Conservation (phyloP, 2,888 invertebrate species). For the Agrenia bidenticulata region DNA sequence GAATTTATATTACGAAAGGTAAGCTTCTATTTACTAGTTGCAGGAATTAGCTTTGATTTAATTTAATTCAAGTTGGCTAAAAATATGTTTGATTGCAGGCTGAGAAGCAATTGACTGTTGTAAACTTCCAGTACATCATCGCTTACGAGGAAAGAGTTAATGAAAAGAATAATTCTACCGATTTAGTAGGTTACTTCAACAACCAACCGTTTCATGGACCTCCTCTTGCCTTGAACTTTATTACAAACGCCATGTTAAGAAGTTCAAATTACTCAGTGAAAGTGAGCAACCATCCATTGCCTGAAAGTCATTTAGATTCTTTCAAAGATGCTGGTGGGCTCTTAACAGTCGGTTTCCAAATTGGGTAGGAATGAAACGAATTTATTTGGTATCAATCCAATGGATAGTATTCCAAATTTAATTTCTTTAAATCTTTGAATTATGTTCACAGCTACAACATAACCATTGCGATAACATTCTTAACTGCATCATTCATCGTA, state of each 20-base stretch:
- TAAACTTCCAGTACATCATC: slow-evolving; percentile 48
- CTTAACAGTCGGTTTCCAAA: slow-evolving; percentile 47
- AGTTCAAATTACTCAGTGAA: slow-evolving; percentile 56
- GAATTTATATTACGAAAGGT: too few species aligned
- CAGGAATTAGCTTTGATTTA: too few species aligned
- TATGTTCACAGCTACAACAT: slow-evolving; percentile 60
- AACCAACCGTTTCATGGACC: slow-evolving; percentile 76
- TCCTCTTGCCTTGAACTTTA: slow-evolving; percentile 66
- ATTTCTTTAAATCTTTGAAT: too few species aligned
- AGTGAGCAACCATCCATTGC: slow-evolving; percentile 69
- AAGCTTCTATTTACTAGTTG: too few species aligned
- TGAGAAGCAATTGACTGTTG: slow-evolving; percentile 31
- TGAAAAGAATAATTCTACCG: slow-evolving; percentile 28
- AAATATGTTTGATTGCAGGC: slow-evolving; percentile 11
- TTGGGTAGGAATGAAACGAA: slow-evolving; percentile 30
- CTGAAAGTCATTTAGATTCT: slow-evolving; percentile 62
- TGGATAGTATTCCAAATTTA: too few species aligned
- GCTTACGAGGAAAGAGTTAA: slow-evolving; percentile 41
- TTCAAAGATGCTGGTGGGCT: slow-evolving; percentile 45
- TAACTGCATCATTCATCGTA: slow-evolving; percentile 59
- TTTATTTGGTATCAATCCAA: background rate
- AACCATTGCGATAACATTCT: slow-evolving; percentile 72
- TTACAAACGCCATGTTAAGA: slow-evolving; percentile 66
- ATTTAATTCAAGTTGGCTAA: background rate
- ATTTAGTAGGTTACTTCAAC: slow-evolving; percentile 65